phyloP scores from a whole-genome alignment of 1,140 invertebrate genomes.

The Stratiolaelaps scimitus region DNA sequence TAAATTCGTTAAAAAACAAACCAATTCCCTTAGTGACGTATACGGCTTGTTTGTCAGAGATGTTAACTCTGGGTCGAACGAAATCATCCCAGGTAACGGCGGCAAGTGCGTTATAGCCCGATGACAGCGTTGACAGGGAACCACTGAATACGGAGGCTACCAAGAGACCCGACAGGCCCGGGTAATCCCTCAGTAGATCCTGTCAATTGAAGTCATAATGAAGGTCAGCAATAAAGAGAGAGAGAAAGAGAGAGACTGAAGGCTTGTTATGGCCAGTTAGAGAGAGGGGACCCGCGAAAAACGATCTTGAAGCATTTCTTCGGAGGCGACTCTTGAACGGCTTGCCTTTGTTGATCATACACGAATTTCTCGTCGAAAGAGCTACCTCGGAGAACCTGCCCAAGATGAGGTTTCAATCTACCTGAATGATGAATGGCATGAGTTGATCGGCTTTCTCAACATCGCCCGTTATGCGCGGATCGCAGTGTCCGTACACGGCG shows the following conservation, averaged over 20 bases:
- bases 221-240: no score
- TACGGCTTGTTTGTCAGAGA: conserved; percentile 16
- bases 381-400: no score
- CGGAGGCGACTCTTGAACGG: no score
- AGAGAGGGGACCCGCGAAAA: no score
- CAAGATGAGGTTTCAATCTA: no score
- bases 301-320: no score
- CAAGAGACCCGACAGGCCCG: conserved; percentile 40
- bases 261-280: no score
- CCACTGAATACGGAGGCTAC: conserved; percentile 39
- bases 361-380: no score
- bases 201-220: background rate
- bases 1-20: background rate
- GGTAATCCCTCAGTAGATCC: conserved; percentile 35
- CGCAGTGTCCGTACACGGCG: conserved; percentile 39
- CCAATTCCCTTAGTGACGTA: background rate
- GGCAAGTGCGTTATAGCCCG: conserved; percentile 34
- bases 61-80: conserved; percentile 11
- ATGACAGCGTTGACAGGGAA: conserved; percentile 34
- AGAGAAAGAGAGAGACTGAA: conserved; percentile 6
- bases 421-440: conserved; percentile 38
- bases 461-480: conserved; percentile 38
- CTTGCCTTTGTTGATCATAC: no score
- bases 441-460: conserved; percentile 38
- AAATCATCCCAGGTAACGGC: conserved; percentile 36